phyloP scores from a whole-genome alignment of 2,113 vertebrate genomes.

The Axis porcinus region DNA sequence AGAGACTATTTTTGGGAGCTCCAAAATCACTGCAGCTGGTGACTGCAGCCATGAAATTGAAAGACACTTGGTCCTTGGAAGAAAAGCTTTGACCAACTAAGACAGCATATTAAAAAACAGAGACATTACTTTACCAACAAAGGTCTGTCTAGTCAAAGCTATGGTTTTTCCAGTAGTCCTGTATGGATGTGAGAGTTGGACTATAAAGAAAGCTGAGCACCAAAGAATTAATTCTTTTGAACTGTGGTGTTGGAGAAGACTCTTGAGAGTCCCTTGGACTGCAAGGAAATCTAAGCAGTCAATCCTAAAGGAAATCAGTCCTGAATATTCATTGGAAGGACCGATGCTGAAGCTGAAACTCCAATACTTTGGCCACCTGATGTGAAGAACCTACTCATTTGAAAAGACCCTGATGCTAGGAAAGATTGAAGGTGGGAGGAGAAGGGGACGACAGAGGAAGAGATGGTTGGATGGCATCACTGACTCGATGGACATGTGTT shows the following conservation, averaged over 20 bases:
- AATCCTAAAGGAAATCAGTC: neutral
- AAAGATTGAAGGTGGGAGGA: neutral
- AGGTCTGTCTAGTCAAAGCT: neutral
- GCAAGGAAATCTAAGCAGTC: neutral
- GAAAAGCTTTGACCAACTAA: neutral
- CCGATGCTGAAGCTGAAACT: neutral
- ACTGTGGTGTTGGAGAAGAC: neutral
- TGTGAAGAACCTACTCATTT: fast-evolving
- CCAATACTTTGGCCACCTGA: neutral
- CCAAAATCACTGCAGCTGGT: neutral
- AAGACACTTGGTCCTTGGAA: neutral
- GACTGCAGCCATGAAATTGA: neutral
- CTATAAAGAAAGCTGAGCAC: neutral
- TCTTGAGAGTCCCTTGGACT: neutral
- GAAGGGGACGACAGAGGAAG: neutral
- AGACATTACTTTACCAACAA: neutral
- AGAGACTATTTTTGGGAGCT: neutral
- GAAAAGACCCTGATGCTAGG: neutral
- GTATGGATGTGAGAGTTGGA: neutral
- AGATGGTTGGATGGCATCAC: neutral
- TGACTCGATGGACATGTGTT: neutral
- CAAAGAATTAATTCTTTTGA: neutral
- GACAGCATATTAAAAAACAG: neutral
- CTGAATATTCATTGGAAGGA: neutral
- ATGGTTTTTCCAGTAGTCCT: neutral